Evolutionary conservation across 2,888 invertebrate genomes (phyloP), one percentile per base, ranked within the genome.

Genomic region (Drosophila koepferae): DNA sequence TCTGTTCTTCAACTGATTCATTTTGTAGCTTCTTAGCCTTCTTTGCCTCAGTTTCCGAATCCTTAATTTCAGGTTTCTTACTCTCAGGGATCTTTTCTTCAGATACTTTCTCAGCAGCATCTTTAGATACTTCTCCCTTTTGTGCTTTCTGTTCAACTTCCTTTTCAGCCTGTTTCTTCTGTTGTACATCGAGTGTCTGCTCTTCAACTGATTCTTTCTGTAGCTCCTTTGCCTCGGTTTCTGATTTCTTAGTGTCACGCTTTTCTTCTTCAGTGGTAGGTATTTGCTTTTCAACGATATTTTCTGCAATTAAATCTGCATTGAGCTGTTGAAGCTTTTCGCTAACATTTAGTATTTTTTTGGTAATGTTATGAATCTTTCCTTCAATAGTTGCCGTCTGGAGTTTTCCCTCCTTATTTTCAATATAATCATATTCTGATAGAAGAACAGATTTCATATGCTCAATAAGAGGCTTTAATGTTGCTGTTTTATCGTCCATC

Each of bases 351-450:
- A 81, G 55, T 12, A 86, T 61, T 48, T 68, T 56, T 12, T 66
- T 65, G 0, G 87, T 84, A 5, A 84, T 54, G 5, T 51, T 54
- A 23, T 67, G 63, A 20, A 85, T 62, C 54, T 86, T 84, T 55
- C 63, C 78, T n/a, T 64, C 64, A 1, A 77, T 28, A 6, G 53
- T 61, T 54, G 75, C 64, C 18, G 71, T 72, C 2, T 72, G 46
- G 0, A 85, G 43, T 2, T 53, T 23, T 4, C 46, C 74, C 10
- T 81, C 49, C 23, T 63, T 69, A 10, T 80, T 80, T 46, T 90
- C 90, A 41, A 90, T 84, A 6, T 70, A 79, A 20, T 90, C 90
- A 55, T 86, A 87, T 55, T 81, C 82, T 9, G 49, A 43, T 0
- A 86, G 61, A n/a, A 81, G 73, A 49, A 67, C 23, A 2, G 63